Evolutionary conservation across 2,888 invertebrate genomes (phyloP), one percentile per base, ranked within the genome.

Genomic region (Cistogaster globosa): DNA sequence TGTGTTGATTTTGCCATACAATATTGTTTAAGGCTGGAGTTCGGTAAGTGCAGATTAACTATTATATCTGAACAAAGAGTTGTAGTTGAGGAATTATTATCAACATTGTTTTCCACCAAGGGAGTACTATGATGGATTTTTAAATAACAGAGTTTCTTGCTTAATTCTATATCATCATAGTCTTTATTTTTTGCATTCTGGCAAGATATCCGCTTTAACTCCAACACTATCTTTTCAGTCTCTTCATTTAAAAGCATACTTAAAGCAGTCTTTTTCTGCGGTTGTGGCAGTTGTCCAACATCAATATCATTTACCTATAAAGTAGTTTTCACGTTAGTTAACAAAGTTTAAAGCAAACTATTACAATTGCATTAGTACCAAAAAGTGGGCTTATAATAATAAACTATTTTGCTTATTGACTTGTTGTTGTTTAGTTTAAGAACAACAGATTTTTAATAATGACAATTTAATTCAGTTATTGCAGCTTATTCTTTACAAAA

Each of bases 191-290:
- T 57, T 36, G 60, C 53, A 20, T 58, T 71, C 42, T 84, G 74
- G 82, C 88, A 76, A 93, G 87, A 83, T 38, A 88, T 93, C 69
- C 94, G 93, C 83, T 94, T 93, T 63, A 95, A 94, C 91, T 95
- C 94, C 68, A 95, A 94, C 84, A 94, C 92, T 88, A 95, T 94
- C 74, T 94, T 94, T 89, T 94, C 94, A 79, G 94, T 94, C 89
- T 94, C 94, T 88, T 94, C 93, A 83, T 94, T 94, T 88, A 93
- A 93, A 89, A 94, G 93, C 91, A 95, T 94, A 90, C 93, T 94
- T 89, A 94, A 93, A 88, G 94, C 72, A 51, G 58, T 62, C 7
- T 45, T 62, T 69, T 75, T 63, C 22, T 83, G 74, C 42, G 79
- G 48, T 90, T 94, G 94, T 87, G 94, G 94, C 90, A 94, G 93